Base-by-base conservation (phyloP, 2,797 vertebrate genomes). In the Parauchenoglanis punctatus region DNA sequence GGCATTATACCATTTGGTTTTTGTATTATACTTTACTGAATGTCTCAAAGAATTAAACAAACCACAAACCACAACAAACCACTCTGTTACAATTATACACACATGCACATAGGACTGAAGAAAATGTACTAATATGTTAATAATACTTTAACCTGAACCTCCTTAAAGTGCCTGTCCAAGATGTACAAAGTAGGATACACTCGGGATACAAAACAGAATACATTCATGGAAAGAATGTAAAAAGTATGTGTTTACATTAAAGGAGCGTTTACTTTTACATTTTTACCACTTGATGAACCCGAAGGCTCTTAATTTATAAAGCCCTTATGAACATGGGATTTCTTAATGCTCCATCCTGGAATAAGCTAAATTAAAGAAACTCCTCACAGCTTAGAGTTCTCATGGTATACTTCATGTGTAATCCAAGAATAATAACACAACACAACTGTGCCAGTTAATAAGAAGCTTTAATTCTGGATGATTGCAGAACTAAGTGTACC, bases 361-460 rank as follows among this genome's bases (percentile, higher is more conserved):
- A 35, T 78, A 65, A 85, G 58, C 15, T 12, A 28, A 7, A 67
- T 67, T 35, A 44, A 44, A 31, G 28, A 54, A 15, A 40, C 7
- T 25, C 11, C 31, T 13, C 28, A 23, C 11, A 28, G 59, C 23
- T 82, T 65, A 44, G 35, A 63, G 40, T n/a, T 49, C 44, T 82
- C 40, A 31, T 65, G 40, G 56, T 81, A 61, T 82, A 82, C 80
- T 65, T 82, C 40, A 63, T 56, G 25, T 28, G 59, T 86, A 80
- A 68, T 52, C 61, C 46, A n/a, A n/a, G 31, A 59, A 73, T 81
- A 72, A 86, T 70, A 72, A 15, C 40, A 81, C 44, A 28, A 72
- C 52, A 81, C 44, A 28, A 72, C 52, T 70, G 76, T 81, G 65
- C 23, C 40, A 31, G 40, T 44, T 72, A 59, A 58, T 70, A 70